Base-by-base conservation (phyloP, 2,888 invertebrate species). In the Conops quadrifasciatus region DNA sequence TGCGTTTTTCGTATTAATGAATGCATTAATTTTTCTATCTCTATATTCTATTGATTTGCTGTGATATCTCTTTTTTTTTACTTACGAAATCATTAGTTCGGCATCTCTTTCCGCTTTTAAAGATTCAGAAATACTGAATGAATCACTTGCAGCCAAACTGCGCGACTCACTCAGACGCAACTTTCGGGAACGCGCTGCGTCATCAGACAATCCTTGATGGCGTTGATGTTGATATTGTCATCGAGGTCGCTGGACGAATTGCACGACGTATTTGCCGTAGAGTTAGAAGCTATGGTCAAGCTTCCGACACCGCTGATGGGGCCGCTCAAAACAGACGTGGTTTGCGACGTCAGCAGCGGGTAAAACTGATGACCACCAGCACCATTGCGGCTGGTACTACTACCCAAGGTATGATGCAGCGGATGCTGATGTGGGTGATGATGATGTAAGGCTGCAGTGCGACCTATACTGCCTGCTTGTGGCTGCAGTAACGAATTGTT, bases 141-240 rank as follows among this genome's bases (percentile, higher is more conserved):
- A n/a, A n/a, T n/a, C n/a, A n/a, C n/a, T n/a, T n/a, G n/a, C n/a
- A n/a, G n/a, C n/a, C n/a, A 62, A 62, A 15, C 43, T 62, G 9
- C 36, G 24, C 16, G 28, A 72, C 59, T 73, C 75, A 72, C 77
- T 91, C 92, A 94, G 81, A 94, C 94, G 87, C 94, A 94, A 84
- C 94, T 94, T 87, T 94, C 94, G 59, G 94, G 94, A 83, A 94
- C 91, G 83, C 94, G 91, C 84, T 93, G 93, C 81, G 94, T 93
- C 89, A 94, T 93, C 75, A 94, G 90, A 82, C 94, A 91, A 86
- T 94, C 93, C 86, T 94, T 94, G 86, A 94, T 94, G 81, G 94
- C 94, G 85, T 93, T 91, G 71, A 94, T 94, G 87, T 94, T 94
- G 81, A 93, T 90, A 78, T 86, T 90, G 76, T 86, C 86, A 71